Evolutionary conservation across 2,888 invertebrate genomes (phyloP), one percentile per base, ranked within the genome.

Genomic region (Limnephilus auricula): DNA sequence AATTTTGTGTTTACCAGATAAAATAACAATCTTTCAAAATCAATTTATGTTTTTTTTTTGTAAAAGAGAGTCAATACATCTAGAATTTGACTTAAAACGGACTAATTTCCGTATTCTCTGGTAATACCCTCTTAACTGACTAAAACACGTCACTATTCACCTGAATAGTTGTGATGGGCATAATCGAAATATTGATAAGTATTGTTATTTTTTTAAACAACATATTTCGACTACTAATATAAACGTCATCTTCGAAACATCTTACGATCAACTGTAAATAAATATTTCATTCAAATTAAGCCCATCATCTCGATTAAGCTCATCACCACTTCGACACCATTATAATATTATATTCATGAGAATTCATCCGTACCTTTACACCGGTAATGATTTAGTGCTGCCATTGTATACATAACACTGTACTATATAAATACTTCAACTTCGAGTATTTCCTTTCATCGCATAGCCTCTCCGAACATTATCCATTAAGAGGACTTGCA

Each of bases 331-430:
- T 15, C 15, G 45, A 45, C 45, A 45, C 45, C 13, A 45, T 15
- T 6, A 1, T n/a, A 25, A 6, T 25, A 65, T 4, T 15, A 50
- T 50, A 50, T n/a, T 65, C 65, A n/a, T 2, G 25, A 65, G 65
- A 65, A 65, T 65, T 65, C 65, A 65, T 65, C 65, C 65, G 65
- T 82, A 34, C 82, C 25, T 82, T 82, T 32, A 82, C 32, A 82
- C 32, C 15, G 80, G 13, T 18, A 31, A 25, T 25, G 82, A 34
- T 82, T 82, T 82, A 82, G 82, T 82, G 82, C 18, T 82, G 82
- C 25, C 34, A 25, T 25, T 82, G 32, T 82, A 34, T 82, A 34
- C 82, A 82, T 32, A 34, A 25, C 9, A 25, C 65, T 45, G 45
- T 45, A 45, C 15, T 18, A 50, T 6, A 3, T 50, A 18, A 18